phyloP scores from a whole-genome alignment of 2,888 invertebrate genomes.

The Agelastica alni region DNA sequence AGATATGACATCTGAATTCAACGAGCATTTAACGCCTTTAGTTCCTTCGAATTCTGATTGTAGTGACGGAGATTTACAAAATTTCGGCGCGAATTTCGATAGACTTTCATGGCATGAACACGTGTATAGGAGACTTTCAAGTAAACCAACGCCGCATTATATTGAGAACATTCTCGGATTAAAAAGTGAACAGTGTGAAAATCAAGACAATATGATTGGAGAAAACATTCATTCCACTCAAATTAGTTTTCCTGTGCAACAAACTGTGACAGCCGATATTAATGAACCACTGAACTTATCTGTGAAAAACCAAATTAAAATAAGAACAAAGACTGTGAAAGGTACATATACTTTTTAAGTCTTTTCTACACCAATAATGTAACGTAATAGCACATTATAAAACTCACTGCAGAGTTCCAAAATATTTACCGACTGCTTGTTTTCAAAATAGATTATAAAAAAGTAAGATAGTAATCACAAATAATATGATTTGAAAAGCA shows the following conservation, averaged over 20 bases:
- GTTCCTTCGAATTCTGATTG: slow-evolving; percentile 26
- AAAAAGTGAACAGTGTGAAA: slow-evolving; percentile 32
- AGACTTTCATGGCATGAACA: slow-evolving; percentile 81
- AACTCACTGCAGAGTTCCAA: too few relatives aligned
- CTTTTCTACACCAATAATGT: too few relatives aligned
- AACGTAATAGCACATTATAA: too few relatives aligned
- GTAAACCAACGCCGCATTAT: slow-evolving; percentile 81
- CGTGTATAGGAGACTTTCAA: slow-evolving; percentile 82
- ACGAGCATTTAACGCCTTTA: slow-evolving; percentile 18
- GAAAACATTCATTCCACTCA: slow-evolving; percentile 3
- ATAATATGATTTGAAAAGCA: too few relatives aligned
- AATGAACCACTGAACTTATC: slow-evolving; percentile 56
- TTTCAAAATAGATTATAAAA: too few relatives aligned
- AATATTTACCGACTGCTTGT: too few relatives aligned
- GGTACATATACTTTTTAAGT: slow-evolving; percentile 40
- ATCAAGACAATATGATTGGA: slow-evolving; percentile 17
- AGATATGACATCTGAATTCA: slow-evolving; percentile 33
- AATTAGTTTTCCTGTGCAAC: slow-evolving; percentile 23
- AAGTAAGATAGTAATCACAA: too few relatives aligned
- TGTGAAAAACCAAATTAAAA: slow-evolving; percentile 50
- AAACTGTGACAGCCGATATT: slow-evolving; percentile 41
- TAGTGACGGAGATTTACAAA: slow-evolving; percentile 32
- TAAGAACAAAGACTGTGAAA: slow-evolving; percentile 50
- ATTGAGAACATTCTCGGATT: slow-evolving; percentile 85
- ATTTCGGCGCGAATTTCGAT: slow-evolving; percentile 35